Percentiles rank a stretch among this genome's conserved stretches.
These are phyloP conservation scores for Xylocopa sonorina DNA, from an alignment of 1,140 invertebrate genomes.

Conservation along the genomic window DNA sequence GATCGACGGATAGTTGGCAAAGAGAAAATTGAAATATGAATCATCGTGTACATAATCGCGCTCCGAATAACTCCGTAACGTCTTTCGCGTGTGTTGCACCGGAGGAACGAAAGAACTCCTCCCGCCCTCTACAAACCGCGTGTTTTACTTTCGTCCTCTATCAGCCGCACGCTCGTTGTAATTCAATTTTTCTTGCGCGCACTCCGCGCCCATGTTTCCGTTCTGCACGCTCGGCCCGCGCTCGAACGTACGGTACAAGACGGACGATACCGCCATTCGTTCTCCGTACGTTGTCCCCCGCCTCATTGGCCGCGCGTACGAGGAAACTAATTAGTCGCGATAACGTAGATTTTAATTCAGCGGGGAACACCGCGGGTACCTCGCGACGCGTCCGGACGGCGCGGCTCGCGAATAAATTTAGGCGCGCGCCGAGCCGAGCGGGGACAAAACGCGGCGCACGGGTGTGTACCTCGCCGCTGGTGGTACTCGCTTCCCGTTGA, in stretches of 20 bases:
- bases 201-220: slow-evolving; percentile 11
- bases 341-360: background rate
- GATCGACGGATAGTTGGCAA: slow-evolving; percentile 44
- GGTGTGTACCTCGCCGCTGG: slow-evolving; percentile 42
- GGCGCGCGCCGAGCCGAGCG: background rate
- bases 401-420: slow-evolving; percentile 13
- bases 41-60: slow-evolving; percentile 56
- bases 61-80: slow-evolving; percentile 46
- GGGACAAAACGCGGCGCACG: slow-evolving; percentile 39
- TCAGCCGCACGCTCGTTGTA: slow-evolving; percentile 6
- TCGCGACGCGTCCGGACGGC: background rate
- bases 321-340: slow-evolving; percentile 21
- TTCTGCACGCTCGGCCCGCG: background rate
- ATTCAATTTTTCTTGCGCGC: slow-evolving; percentile 15
- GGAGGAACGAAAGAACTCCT: slow-evolving; percentile 29
- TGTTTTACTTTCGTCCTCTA: slow-evolving; percentile 20
- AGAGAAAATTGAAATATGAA: slow-evolving; percentile 65
- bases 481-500: slow-evolving; percentile 76
- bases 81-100: slow-evolving; percentile 5
- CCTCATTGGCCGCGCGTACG: slow-evolving; percentile 21
- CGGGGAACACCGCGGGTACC: background rate
- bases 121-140: background rate
- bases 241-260: background rate
- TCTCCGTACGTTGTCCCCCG: background rate
- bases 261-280: background rate